These are phyloP conservation scores for Artemia sinica DNA, from an alignment of 2,888 invertebrate species.

Conservation along the genomic window DNA sequence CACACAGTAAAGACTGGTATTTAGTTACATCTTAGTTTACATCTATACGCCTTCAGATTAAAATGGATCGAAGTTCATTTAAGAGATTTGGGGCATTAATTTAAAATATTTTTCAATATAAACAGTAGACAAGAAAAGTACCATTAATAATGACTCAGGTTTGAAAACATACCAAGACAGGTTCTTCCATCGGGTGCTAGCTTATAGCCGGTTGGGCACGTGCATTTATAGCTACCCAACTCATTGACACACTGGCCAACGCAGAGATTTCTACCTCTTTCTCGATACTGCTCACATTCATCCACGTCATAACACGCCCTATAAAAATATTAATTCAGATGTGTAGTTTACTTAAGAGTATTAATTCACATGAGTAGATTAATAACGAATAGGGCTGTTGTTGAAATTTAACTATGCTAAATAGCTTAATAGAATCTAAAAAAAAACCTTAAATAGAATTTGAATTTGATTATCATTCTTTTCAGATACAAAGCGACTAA, in stretches of 20 bases:
- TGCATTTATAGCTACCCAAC: constrained; percentile 64
- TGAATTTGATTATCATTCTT: too few species aligned
- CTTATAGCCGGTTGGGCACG: constrained; percentile 61
- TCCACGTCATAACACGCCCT: constrained; percentile 61
- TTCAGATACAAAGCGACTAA: too few species aligned
- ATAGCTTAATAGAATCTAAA: too few species aligned
- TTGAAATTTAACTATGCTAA: too few species aligned
- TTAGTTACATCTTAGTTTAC: too few species aligned
- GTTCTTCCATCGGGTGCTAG: constrained; percentile 54
- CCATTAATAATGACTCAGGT: not conserved
- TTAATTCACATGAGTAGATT: too few species aligned
- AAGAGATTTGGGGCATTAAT: not conserved
- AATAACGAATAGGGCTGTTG: too few species aligned
- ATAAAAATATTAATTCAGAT: constrained; percentile 24
- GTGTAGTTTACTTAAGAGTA: too few species aligned
- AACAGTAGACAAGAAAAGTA: not conserved
- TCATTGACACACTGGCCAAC: constrained; percentile 64
- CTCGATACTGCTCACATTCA: constrained; percentile 61
- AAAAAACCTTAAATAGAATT: too few species aligned
- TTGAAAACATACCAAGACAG: constrained; percentile 52
- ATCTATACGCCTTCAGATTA: too few species aligned
- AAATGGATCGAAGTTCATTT: not conserved
- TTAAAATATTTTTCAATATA: not conserved
- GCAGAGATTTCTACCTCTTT: constrained; percentile 40
- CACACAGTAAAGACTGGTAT: too few species aligned